Base-by-base conservation (phyloP, 2,888 invertebrate species). In the Caenorhabditis doughertyi region DNA sequence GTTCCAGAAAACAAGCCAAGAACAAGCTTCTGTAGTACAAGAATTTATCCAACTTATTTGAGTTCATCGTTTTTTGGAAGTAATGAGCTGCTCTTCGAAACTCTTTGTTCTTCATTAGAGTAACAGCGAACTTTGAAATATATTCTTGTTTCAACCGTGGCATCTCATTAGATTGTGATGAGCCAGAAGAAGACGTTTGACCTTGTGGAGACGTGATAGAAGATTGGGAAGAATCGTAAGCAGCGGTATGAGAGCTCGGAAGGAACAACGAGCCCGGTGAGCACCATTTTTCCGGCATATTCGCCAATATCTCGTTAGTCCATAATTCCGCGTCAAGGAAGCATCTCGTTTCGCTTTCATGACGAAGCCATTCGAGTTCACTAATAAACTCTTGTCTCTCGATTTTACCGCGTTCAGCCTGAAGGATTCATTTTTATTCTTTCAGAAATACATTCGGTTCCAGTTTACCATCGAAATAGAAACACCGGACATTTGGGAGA, bases 21-120 rank as follows among this genome's bases (percentile, higher is more conserved):
- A 77, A 79, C 71, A 92, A 90, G 87, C 82, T 93, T 92, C 93
- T 88, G 85, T 92, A 93, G 27, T 92, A 88, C 55, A 92, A 89
- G 92, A 95, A 98, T 0, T 96, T 96, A 94, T 98, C 98, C 62
- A 47, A 96, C 93, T 85, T 94, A 89, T 64, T 89, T 82, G n/a
- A 62, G 47, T 82, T 65, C 27, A 81, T 56, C 4, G 83, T 83
- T 49, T 81, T 83, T 23, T 80, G 79, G 18, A 91, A 64, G 93
- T 95, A 95, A 0, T 96, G 95, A 9, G 92, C 92, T 32, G 93
- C 92, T 68, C 89, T 83, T 32, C 83, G 79, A 72, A 86, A 89
- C 32, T 89, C 89, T 18, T 80, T 70, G 27, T 83, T 79, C 35
- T 58, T 47, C 16, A 83, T 72, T 9, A 83, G 44, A 1, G 83